A percentile compares a stretch with the other conserved stretches of the same genome.
These are phyloP conservation scores for Cheilosia vulpina DNA, from an alignment of 2,888 invertebrate genomes.

Conservation along the genomic window DNA sequence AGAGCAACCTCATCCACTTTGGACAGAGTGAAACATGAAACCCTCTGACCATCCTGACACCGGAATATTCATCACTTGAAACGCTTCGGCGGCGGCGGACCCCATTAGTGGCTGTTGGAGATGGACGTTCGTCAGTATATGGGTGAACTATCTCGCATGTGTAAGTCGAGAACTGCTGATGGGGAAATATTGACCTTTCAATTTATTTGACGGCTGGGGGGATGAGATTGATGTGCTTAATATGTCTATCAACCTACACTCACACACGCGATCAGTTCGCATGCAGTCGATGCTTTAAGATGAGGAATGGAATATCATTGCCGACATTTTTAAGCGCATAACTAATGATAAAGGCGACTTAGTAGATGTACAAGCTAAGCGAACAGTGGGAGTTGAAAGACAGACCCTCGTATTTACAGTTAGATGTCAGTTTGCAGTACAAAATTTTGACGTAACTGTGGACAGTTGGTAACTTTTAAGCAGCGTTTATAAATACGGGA, in stretches of 20 bases:
- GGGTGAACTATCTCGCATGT: conserved; percentile 20
- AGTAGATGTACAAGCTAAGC: background rate
- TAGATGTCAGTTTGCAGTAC: too few relatives aligned
- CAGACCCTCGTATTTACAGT: too few relatives aligned
- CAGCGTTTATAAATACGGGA: too few relatives aligned
- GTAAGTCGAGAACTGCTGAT: conserved; percentile 12
- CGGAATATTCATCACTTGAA: conserved; percentile 58
- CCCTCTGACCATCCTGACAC: conserved; percentile 36
- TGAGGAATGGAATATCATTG: conserved; percentile 16
- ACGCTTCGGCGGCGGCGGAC: conserved; percentile 7
- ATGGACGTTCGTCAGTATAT: background rate
- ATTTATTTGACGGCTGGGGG: conserved; percentile 58
- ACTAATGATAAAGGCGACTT: conserved; percentile 26
- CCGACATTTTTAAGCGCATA: conserved; percentile 29
- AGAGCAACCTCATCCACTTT: conserved; percentile 42
- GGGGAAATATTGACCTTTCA: conserved; percentile 60
- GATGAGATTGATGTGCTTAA: conserved; percentile 49
- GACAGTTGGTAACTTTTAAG: too few relatives aligned
- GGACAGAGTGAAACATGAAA: conserved; percentile 61
- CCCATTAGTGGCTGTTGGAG: conserved; percentile 31
- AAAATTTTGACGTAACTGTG: too few relatives aligned
- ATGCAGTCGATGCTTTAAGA: background rate
- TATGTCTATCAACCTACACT: conserved; percentile 37
- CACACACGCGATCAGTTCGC: background rate
- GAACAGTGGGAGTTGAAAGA: background rate